phyloP scores from a whole-genome alignment of 2,797 vertebrate species.

The Tenualosa ilisha region DNA sequence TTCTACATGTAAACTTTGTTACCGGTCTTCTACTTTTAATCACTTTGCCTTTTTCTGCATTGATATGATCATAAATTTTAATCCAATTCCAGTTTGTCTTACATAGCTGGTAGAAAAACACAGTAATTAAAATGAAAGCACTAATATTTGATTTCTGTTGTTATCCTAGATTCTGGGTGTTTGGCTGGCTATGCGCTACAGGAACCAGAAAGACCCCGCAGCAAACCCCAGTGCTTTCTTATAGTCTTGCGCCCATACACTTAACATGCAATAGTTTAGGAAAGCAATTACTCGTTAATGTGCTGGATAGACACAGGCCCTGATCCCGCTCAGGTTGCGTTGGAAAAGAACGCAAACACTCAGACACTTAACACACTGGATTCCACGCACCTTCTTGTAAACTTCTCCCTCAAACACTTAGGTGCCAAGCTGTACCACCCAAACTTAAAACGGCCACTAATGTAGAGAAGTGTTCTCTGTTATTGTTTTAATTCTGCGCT shows the following conservation, averaged over 20 bases:
- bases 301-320: constrained; percentile 59
- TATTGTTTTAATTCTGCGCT: constrained; percentile 37
- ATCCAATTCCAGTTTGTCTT: too few relatives aligned
- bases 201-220: constrained; percentile 92
- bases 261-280: constrained; percentile 55
- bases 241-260: constrained; percentile 67
- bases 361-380: constrained; percentile 46
- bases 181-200: constrained; percentile 91
- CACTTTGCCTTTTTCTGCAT: not conserved
- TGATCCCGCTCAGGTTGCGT: constrained; percentile 56
- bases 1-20: not conserved
- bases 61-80: not conserved
- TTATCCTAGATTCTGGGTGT: constrained; percentile 84
- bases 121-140: not conserved
- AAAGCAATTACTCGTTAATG: constrained; percentile 57
- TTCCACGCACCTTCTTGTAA: constrained; percentile 34
- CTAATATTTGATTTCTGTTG: not conserved
- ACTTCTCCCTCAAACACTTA: constrained; percentile 37
- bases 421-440: constrained; percentile 23
- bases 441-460: not conserved
- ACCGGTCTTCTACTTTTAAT: not conserved
- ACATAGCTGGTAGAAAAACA: not conserved
- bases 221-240: constrained; percentile 95
- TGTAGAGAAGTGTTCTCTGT: constrained; percentile 29
- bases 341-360: constrained; percentile 47